Evolutionary conservation across 2,888 invertebrate genomes (phyloP), one percentile per base, ranked within the genome.

Genomic region (Rhyacophila evoluta): DNA sequence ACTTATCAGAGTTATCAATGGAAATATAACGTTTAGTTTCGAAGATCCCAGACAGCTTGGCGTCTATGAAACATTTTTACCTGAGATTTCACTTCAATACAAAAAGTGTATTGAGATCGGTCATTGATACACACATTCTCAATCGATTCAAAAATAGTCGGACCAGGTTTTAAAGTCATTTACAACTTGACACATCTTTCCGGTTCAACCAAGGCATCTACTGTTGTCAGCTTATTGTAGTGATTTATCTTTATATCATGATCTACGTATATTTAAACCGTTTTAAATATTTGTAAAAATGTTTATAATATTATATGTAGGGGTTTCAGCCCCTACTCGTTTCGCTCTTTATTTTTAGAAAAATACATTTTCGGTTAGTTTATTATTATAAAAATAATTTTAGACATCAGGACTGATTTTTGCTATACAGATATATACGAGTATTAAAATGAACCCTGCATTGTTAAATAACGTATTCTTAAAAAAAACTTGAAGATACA

Each of bases 141-240:
- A 25, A 6, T 55, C 55, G 55, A 55, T 55, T 55, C 25, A 10
- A 55, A 19, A 55, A 19, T 55, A 55, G 55, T 33, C 29, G 29
- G 29, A n/a, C n/a, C n/a, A n/a, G n/a, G n/a, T n/a, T 55, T 55
- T 55, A 55, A n/a, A 38, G 19, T 55, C 25, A 55, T 25, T 55
- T 55, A 55, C 55, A 55, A 55, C 29, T 33, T 33, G 6, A 33
- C 2, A 33, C 55, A 19, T 25, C 19, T 55, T 39, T 55, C 55
- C 55, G 55, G 55, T 25, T 8, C 55, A 4, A 55, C 10, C 19
- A 1, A n/a, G n/a, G n/a, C n/a, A n/a, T n/a, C n/a, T 55, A 25
- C 55, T 8, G 19, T 55, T 55, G 55, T 55, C 55, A 55, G 55
- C 55, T 55, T 55, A 55, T 55, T 55, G 55, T 55, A 19, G 6